Conservation (phyloP, 1,140 invertebrate species). For the Calliphora vicina region DNA sequence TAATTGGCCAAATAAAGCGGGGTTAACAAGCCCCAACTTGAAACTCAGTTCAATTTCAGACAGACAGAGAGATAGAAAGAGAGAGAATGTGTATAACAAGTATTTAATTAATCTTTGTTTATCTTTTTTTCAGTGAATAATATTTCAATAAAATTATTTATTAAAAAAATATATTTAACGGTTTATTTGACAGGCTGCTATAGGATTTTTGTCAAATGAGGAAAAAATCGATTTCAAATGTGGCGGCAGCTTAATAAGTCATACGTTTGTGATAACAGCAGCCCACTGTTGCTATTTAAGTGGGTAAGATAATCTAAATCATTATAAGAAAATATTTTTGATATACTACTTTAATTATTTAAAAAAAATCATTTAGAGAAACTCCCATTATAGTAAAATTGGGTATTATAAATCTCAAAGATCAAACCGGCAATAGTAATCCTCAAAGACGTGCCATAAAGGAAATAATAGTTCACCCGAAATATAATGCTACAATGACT, state of each 20-base stretch:
- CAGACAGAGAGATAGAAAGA: no score
- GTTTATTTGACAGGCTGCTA: constrained; percentile 44
- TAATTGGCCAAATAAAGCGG: no score
- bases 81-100: no score
- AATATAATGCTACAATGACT: constrained; percentile 43
- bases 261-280: constrained; percentile 54
- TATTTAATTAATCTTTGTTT: no score
- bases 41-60: no score
- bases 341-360: neutral
- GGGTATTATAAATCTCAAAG: constrained; percentile 50
- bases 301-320: constrained; percentile 46
- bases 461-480: constrained; percentile 45
- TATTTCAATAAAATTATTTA: no score
- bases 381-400: constrained; percentile 47
- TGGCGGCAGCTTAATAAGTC: constrained; percentile 62
- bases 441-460: constrained; percentile 44
- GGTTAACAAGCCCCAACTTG: no score
- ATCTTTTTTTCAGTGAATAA: no score
- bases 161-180: no score
- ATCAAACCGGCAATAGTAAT: constrained; percentile 43
- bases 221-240: constrained; percentile 55
- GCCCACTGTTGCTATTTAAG: constrained; percentile 54
- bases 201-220: constrained; percentile 45
- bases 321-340: neutral
- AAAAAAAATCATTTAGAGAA: constrained; percentile 24